phyloP scores from a whole-genome alignment of 2,113 vertebrate genomes.

The Carassius gibelio region DNA sequence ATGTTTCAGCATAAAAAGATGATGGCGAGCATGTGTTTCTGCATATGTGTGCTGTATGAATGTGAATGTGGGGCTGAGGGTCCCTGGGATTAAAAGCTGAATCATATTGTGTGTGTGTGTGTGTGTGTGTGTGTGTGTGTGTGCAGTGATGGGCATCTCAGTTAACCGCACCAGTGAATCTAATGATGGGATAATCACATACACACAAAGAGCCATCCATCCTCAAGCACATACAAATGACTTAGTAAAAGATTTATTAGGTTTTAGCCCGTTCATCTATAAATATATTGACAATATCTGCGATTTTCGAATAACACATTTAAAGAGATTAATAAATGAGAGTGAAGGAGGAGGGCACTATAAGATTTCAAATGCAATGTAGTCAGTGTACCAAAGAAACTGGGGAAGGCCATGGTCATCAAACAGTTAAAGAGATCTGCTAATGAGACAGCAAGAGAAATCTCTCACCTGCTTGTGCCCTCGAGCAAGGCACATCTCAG shows the following conservation, averaged over 20 bases:
- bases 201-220: slow-evolving; percentile 34
- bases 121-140: slow-evolving; percentile 14
- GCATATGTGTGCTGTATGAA: neutral
- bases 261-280: neutral
- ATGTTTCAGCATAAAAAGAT: neutral
- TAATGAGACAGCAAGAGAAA: slow-evolving; percentile 4
- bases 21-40: neutral
- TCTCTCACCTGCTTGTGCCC: neutral
- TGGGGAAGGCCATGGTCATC: neutral
- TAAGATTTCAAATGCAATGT: neutral
- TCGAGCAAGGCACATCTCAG: neutral
- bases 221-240: slow-evolving; percentile 32
- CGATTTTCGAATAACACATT: neutral
- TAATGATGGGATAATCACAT: slow-evolving; percentile 54
- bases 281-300: neutral
- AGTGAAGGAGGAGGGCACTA: neutral
- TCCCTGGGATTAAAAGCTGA: neutral
- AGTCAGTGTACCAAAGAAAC: neutral
- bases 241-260: slow-evolving; percentile 21
- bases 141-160: slow-evolving; percentile 5
- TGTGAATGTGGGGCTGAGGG: neutral
- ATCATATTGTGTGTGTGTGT: slow-evolving; percentile 16
- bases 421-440: neutral
- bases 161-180: slow-evolving; percentile 46
- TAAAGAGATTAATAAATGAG: neutral